Evolutionary conservation across 2,113 vertebrate genomes (phyloP), one percentile per base, ranked within the genome.

Genomic region (Podilymbus podiceps): DNA sequence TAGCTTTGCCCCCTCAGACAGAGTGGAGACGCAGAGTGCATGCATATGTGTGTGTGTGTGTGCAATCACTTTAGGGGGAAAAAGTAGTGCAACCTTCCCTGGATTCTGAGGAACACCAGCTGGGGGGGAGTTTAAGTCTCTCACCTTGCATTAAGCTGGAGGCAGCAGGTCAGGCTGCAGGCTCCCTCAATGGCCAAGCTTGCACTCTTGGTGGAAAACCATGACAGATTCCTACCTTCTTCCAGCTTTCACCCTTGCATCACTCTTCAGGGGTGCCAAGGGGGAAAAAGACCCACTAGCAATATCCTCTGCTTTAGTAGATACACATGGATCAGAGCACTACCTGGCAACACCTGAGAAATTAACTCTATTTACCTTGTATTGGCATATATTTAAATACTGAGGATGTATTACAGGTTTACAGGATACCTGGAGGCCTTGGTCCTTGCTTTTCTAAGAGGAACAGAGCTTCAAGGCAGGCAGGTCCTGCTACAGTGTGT

Each of bases 11-110:
- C 7, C 8, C 11, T 59, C 59, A 55, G 20, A 35, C 1, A n/a
- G 50, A 20, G 12, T 38, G 38, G 38, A 38, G 9, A 38, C n/a
- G n/a, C n/a, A n/a, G n/a, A n/a, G 38, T 38, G 38, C 9, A 9
- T 38, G 38, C 38, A 9, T 38, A 9, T 38, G 38, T 38, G 38
- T 9, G 42, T 42, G 42, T 10, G 9, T n/a, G 14, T 0, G 0
- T 15, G 6, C 23, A 52, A 23, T 10, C 46, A 33, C 3, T 23
- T n/a, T 31, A 22, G 42, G 4, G 6, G 9, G 11, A 6, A 30
- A 71, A 62, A 46, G 11, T 15, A 20, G 6, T 16, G 9, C 28
- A 67, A 35, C 7, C 8, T 38, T 59, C 28, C 28, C 24, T 50
- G 15, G 13, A 50, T 42, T 16, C 53, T 55, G 20, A 49, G 52